Evolutionary conservation across 2,113 vertebrate genomes (phyloP).

Genomic region (Bos taurus): ARS-UCD2.0 NC_037356.1:34896001-34896500

Average conservation of each 20-base stretch:
- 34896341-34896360: background rate
- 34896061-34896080: background rate
- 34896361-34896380: background rate
- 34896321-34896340: background rate
- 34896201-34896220: background rate
- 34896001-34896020: background rate
- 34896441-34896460: rapidly evolving
- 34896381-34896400: background rate
- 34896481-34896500: background rate
- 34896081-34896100: rapidly evolving
- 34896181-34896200: rapidly evolving
- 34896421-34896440: background rate
- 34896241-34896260: background rate
- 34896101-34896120: rapidly evolving
- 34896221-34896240: background rate
- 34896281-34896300: background rate
- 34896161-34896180: rapidly evolving
- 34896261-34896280: background rate
- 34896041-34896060: background rate
- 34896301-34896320: rapidly evolving
- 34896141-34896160: background rate
- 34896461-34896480: background rate
- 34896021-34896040: background rate
- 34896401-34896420: background rate
- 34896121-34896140: background rate